Conservation (phyloP, 2,888 invertebrate species). For the Protodeltote pygarga region DNA sequence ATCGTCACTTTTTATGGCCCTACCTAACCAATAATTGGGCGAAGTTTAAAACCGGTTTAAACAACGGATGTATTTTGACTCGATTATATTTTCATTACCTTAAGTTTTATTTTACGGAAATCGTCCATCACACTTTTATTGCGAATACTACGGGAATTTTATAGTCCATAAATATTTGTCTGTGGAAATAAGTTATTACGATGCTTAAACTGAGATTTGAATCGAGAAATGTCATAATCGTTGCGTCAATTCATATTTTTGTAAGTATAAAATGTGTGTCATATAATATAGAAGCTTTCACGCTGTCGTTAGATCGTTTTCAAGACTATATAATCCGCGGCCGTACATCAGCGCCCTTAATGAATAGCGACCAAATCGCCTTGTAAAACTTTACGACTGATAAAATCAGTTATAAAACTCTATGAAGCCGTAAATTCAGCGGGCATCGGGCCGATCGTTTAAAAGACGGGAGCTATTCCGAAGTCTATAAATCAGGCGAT, state of each 20-base stretch:
- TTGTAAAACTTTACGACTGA: slow-evolving; percentile 82
- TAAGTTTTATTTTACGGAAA: slow-evolving; percentile 49
- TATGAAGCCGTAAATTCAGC: slow-evolving; percentile 78
- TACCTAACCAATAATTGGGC: slow-evolving; percentile 47
- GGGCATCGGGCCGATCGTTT: slow-evolving; percentile 67
- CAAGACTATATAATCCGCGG: slow-evolving; percentile 30
- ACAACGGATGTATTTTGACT: slow-evolving; percentile 52
- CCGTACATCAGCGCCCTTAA: slow-evolving; percentile 52
- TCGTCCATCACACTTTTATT: slow-evolving; percentile 48
- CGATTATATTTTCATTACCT: slow-evolving; percentile 47
- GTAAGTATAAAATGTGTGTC: slow-evolving; percentile 8
- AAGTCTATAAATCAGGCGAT: slow-evolving; percentile 78
- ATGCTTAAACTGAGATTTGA: slow-evolving; percentile 19
- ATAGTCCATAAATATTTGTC: slow-evolving; percentile 47
- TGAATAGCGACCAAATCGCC: slow-evolving; percentile 73
- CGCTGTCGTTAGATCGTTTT: slow-evolving; percentile 7
- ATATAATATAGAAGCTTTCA: slow-evolving; percentile 10
- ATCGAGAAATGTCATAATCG: slow-evolving; percentile 37
- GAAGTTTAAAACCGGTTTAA: slow-evolving; percentile 51
- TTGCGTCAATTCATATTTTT: slow-evolving; percentile 22
- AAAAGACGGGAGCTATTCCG: slow-evolving; percentile 80
- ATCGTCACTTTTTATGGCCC: slow-evolving; percentile 56
- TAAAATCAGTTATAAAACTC: slow-evolving; percentile 85
- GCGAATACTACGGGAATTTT: slow-evolving; percentile 42
- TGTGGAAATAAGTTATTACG: slow-evolving; percentile 39